Evolutionary conservation across 2,888 invertebrate species (phyloP).

Genomic region (Amaurobius ferox): DNA sequence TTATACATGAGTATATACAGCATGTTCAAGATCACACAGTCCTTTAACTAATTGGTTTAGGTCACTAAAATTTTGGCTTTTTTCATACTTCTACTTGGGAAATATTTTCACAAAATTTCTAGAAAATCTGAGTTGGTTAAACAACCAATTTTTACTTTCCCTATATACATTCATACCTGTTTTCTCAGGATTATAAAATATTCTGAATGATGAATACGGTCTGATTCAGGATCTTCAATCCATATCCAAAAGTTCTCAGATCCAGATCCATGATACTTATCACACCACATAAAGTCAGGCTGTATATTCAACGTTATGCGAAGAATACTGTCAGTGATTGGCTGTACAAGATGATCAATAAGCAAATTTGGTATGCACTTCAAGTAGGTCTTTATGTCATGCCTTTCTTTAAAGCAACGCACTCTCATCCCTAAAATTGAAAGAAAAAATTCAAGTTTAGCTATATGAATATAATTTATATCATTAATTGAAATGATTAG

Average conservation of each 20-base stretch:
- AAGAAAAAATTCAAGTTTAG: too few relatives aligned
- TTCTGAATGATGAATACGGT: constrained; percentile 97
- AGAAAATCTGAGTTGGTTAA: too few relatives aligned
- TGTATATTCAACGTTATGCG: constrained; percentile 88
- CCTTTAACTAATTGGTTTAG: too few relatives aligned
- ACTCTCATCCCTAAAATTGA: constrained; percentile 79
- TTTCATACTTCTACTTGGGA: too few relatives aligned
- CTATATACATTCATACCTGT: constrained; percentile 82
- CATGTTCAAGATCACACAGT: too few relatives aligned
- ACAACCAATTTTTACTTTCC: too few relatives aligned
- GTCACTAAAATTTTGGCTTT: too few relatives aligned
- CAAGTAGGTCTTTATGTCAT: constrained; percentile 87
- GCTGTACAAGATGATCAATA: constrained; percentile 90
- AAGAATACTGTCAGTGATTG: constrained; percentile 94
- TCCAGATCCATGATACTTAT: constrained; percentile 90
- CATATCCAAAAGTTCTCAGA: constrained; percentile 97
- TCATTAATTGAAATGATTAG: too few relatives aligned
- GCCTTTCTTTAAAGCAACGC: constrained; percentile 86
- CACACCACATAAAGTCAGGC: constrained; percentile 90
- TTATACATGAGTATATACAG: too few relatives aligned
- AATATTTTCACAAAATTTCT: too few relatives aligned
- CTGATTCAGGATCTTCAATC: constrained; percentile 96
- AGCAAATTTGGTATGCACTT: constrained; percentile 90
- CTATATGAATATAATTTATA: too few relatives aligned
- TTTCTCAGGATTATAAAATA: constrained; percentile 89